Evolutionary conservation across 2,888 invertebrate genomes (phyloP).

Genomic region (Athrips mouffetella): DNA sequence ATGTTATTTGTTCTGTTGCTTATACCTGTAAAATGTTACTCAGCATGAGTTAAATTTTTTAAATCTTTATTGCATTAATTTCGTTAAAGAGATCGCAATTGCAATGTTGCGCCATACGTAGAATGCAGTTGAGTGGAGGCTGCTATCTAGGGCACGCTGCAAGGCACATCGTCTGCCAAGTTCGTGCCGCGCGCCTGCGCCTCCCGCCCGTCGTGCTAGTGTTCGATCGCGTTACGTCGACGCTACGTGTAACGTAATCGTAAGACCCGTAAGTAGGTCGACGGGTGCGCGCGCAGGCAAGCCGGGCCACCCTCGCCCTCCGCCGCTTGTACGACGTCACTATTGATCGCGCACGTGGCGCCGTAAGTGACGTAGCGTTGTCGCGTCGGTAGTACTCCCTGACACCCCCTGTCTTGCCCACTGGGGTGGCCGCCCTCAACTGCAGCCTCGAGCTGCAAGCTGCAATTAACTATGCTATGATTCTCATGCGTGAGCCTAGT

Average conservation of each 20-base stretch:
- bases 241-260: conserved; percentile 71
- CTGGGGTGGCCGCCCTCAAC: conserved; percentile 23
- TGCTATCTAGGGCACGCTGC: conserved; percentile 44
- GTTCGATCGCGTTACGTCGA: conserved; percentile 72
- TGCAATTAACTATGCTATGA: conserved; percentile 39
- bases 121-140: conserved; percentile 14
- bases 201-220: conserved; percentile 30
- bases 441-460: conserved; percentile 39
- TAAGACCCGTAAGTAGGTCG: conserved; percentile 74
- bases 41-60: no score
- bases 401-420: conserved; percentile 35
- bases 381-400: conserved; percentile 58
- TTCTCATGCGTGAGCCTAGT: conserved; percentile 35
- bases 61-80: no score
- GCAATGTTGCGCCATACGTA: conserved; percentile 16
- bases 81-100: no score
- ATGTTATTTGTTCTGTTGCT: no score
- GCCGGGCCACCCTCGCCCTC: conserved; percentile 24
- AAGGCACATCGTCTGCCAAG: conserved; percentile 31
- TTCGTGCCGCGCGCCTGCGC: conserved; percentile 40
- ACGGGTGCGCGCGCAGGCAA: conserved; percentile 61
- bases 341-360: conserved; percentile 77
- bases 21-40: no score
- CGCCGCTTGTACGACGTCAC: conserved; percentile 60
- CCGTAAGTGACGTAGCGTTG: conserved; percentile 72